Evolutionary conservation across 2,797 vertebrate genomes (phyloP), one percentile per base, ranked within the genome.

Genomic region (Pangasius mekongensis): DNA sequence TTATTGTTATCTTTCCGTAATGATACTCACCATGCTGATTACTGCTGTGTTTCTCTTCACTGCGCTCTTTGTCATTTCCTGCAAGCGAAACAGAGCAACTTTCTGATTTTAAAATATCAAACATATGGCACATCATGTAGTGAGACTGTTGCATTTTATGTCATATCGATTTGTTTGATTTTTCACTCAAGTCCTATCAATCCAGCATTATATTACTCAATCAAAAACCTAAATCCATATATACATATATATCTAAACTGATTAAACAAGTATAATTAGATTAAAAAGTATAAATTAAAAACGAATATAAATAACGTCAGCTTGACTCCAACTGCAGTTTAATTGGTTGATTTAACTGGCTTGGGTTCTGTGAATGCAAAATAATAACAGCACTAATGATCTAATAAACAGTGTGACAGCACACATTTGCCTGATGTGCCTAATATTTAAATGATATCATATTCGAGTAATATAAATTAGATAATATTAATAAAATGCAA

Each of bases 11-110:
- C 20, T 60, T 60, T 81, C 39, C 27, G 6, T 36, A 36, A 54
- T 66, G 4, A 54, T 54, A 77, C 81, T 84, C 43, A 87, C 84
- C 58, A 20, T 7, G 67, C 52, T n/a, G 54, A 58, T n/a, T 76
- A 4, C 39, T n/a, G 27, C 10, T 49, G 9, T 43, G 30, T 84
- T 76, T 76, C 22, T 20, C 22, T 77, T 52, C 6, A 74, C 5
- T 14, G 43, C 18, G 0, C 39, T 76, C 13, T 36, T 64, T 64
- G 6, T 13, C 33, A 13, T 66, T 87, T 71, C 81, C 87, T 77
- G 22, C 13, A 76, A 62, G 9, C 33, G 14, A 77, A 84, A 77
- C 13, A 54, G 30, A 74, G 22, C 22, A 66, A 27, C 5, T 56
- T 71, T 56, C 2, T 69, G 30, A 18, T 16, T 33, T 71, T 22